Evolutionary conservation across 2,888 invertebrate species (phyloP), one percentile per base, ranked within the genome.

Genomic region (Yponomeuta cagnagella): DNA sequence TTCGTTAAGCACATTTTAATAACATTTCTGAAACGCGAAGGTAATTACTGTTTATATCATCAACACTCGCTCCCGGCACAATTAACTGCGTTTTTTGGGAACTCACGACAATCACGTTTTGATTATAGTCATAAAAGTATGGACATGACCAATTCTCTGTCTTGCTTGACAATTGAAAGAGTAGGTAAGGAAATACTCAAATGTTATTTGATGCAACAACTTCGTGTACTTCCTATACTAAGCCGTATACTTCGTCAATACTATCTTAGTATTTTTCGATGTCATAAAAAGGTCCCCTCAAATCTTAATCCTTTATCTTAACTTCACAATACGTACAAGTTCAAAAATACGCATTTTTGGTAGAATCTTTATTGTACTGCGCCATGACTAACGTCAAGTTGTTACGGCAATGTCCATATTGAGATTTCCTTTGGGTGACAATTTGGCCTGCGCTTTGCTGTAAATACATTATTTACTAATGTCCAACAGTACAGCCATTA

Each of bases 31-130:
- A 82, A 58, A 79, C 83, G 82, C 82, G 82, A 79, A 81, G 80
- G 85, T 90, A 91, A 91, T 92, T 91, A 90, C 85, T 84, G 84
- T 87, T 87, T 88, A 87, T 88, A 84, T 85, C 88, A 88, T 90
- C 89, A 89, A 89, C 91, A 89, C 90, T 87, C 85, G 80, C 78
- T 71, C 83, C 78, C 79, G 80, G 80, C 86, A 89, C 87, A 90
- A 90, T 91, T 89, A 90, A 90, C 83, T 86, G 79, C 77, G 80
- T 84, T 86, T 89, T 91, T 89, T 86, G 82, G 83, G 81, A 84
- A 84, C 80, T 86, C 74, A 80, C 87, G 87, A 90, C 90, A 89
- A 89, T 91, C 88, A 89, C 84, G 85, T 83, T 89, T 90, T 89
- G 89, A 90, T 90, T 88, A 85, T 80, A 74, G 83, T 82, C 78